Conservation (phyloP, 2,797 vertebrate species). For the Arctocebus calabarensis region DNA sequence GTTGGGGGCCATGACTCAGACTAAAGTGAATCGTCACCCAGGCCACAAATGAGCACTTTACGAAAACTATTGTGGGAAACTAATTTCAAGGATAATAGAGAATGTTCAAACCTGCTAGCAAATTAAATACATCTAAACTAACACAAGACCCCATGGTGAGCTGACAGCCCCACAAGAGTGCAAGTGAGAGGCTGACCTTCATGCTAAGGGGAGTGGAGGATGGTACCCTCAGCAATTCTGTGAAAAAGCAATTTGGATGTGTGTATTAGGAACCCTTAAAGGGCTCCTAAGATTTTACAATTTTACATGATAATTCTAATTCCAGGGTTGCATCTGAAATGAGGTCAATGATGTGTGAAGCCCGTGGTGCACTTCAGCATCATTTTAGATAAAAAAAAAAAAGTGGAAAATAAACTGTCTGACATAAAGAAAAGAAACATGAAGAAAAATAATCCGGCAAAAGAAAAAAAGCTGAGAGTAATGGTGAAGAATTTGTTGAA, state of each 20-base stretch:
- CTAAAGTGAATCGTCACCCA: background rate
- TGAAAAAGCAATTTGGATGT: background rate
- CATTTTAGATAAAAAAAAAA: background rate
- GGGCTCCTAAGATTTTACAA: background rate
- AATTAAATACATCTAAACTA: conserved; percentile 37
- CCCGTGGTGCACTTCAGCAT: background rate
- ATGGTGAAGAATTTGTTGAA: background rate
- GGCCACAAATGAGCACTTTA: conserved; percentile 54
- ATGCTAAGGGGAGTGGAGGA: background rate
- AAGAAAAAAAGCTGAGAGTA: background rate
- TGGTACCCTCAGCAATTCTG: background rate
- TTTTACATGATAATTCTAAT: background rate
- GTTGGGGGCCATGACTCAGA: conserved; percentile 37
- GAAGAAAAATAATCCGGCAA: background rate
- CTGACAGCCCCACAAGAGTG: background rate
- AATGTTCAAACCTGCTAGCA: background rate
- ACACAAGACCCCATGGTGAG: background rate
- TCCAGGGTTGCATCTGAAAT: background rate
- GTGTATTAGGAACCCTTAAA: background rate
- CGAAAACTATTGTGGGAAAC: conserved; percentile 55
- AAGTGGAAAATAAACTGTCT: conserved; percentile 8
- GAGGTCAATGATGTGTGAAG: background rate
- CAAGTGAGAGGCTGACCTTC: background rate
- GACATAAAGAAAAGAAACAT: background rate
- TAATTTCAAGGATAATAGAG: conserved; percentile 53